Evolutionary conservation across 2,888 invertebrate species (phyloP).

Genomic region (Acanthococcus lagerstroemiae): DNA sequence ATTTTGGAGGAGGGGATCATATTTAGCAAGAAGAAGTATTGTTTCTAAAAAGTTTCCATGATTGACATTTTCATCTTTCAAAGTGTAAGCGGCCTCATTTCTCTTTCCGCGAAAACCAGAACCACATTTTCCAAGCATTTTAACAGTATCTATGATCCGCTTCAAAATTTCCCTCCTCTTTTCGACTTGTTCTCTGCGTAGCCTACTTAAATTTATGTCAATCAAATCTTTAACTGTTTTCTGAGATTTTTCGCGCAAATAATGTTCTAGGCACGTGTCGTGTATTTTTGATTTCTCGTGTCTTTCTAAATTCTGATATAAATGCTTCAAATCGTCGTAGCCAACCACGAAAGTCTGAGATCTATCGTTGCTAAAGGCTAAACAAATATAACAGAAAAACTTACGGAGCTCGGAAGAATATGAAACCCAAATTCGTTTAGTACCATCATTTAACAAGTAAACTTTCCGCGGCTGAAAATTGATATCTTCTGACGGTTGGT

Average conservation of each 20-base stretch:
- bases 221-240: neutral
- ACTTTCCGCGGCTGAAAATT: conserved; percentile 2
- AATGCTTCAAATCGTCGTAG: conserved; percentile 5
- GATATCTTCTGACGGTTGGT: conserved; percentile 9
- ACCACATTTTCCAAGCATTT: neutral
- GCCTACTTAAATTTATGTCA: neutral
- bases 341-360: neutral
- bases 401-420: neutral
- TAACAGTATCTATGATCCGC: neutral
- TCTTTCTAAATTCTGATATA: neutral
- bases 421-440: conserved; percentile 10
- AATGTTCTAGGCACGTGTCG: neutral
- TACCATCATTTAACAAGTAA: conserved; percentile 5
- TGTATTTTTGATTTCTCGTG: conserved; percentile 6
- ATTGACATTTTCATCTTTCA: neutral
- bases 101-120: conserved; percentile 1
- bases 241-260: neutral
- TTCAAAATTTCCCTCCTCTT: neutral
- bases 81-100: conserved; percentile 1
- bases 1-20: neutral
- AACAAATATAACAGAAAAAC: conserved; percentile 9
- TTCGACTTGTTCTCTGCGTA: neutral
- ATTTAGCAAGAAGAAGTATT: neutral
- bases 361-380: conserved; percentile 1
- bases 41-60: conserved; percentile 19